phyloP scores from a whole-genome alignment of 2,113 vertebrate species.

The Megaleporinus macrocephalus region DNA sequence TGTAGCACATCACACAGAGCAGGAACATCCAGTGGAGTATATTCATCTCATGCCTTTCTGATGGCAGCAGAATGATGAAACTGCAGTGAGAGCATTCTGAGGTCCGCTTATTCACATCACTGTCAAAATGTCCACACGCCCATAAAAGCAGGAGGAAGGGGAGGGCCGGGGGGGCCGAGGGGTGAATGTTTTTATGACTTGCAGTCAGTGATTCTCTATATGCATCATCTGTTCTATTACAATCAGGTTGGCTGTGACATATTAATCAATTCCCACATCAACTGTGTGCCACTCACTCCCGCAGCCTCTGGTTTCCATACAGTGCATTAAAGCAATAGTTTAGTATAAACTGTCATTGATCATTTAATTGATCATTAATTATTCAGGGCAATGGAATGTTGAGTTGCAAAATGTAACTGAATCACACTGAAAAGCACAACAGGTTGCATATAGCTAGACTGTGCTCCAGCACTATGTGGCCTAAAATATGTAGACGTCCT shows the following conservation, averaged over 20 bases:
- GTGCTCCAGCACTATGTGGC: too few relatives aligned
- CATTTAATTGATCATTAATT: too few relatives aligned
- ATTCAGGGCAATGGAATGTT: too few relatives aligned
- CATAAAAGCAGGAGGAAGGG: not conserved
- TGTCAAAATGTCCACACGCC: constrained; percentile 9
- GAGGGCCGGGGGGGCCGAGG: not conserved
- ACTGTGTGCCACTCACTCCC: not conserved
- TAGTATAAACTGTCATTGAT: too few relatives aligned
- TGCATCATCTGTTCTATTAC: not conserved
- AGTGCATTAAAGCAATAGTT: too few relatives aligned
- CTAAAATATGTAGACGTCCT: too few relatives aligned
- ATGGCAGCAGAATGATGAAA: not conserved
- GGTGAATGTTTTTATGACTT: not conserved
- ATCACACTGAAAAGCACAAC: too few relatives aligned
- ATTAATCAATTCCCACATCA: constrained; percentile 2
- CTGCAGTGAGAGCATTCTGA: not conserved
- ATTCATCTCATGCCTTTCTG: not conserved
- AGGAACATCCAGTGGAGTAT: not conserved
- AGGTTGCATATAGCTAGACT: too few relatives aligned
- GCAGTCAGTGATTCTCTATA: not conserved
- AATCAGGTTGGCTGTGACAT: not conserved
- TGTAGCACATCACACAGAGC: not conserved
- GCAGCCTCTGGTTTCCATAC: not conserved
- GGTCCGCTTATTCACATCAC: not conserved
- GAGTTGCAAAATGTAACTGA: too few relatives aligned